Evolutionary conservation across 2,113 vertebrate species (phyloP), one percentile per base, ranked within the genome.

Genomic region (Oncorhynchus masou): DNA sequence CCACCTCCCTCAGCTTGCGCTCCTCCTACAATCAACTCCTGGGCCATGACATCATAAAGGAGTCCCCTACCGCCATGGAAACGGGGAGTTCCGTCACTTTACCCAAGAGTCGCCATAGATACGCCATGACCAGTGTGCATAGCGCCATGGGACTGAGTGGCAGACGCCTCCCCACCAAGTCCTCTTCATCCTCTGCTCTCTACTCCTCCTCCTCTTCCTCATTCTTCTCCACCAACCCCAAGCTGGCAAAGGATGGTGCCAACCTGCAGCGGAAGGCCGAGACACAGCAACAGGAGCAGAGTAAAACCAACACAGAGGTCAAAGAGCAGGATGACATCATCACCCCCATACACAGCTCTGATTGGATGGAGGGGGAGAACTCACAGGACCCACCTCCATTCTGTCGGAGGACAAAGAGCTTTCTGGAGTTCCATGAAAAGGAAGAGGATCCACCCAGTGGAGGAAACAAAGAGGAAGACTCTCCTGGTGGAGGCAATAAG

Each of bases 241-340:
- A 99, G 86, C 92, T 99, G 84, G 97, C 96, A 49, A 99, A 99
- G 88, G 99, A 99, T 31, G 97, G 98, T 1, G 97, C 98, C 89
- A 99, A 99, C 92, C 95, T 99, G 90, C 97, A 99, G 78, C 93
- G 96, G 45, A 96, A 97, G 83, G 96, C 96, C 0, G 96, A 96
- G 0, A 98, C 97, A 71, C 96, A 98, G 64, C 96, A 97, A 84
- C 91, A 96, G 81, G 96, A 98, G 90, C 93, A 95, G 74, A 89
- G 86, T 81, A 78, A 87, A 22, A 89, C 89, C 75, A 96, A 94
- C 79, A 96, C 91, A 75, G 97, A 97, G 66, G 87, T 86, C 74
- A 92, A 90, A 77, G 89, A 87, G 73, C 85, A 86, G 90, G 74
- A 90, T 31, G 88, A 90, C 51, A 75, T 87, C 48, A 79, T 88